These are phyloP conservation scores for Neria commutata DNA, from an alignment of 2,888 invertebrate species.

Conservation along the genomic window DNA sequence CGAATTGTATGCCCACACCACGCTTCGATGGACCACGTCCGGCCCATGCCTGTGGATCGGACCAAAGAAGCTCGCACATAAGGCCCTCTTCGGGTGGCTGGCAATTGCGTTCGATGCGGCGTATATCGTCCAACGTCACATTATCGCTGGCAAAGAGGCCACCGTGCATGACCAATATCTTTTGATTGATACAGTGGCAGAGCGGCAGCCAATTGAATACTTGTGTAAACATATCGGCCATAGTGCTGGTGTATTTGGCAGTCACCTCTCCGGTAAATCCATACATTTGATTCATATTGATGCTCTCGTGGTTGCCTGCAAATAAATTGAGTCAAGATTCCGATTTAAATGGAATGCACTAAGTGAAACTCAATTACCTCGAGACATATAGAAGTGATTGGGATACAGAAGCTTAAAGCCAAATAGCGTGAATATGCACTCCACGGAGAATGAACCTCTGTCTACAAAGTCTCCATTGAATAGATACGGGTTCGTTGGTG, in stretches of 20 bases:
- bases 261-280: slow-evolving; percentile 99
- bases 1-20: slow-evolving; percentile 98
- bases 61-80: slow-evolving; percentile 99
- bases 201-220: slow-evolving; percentile 98
- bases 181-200: slow-evolving; percentile 90
- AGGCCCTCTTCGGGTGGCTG: slow-evolving; percentile 97
- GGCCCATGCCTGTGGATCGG: slow-evolving; percentile 90
- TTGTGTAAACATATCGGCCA: slow-evolving; percentile 98
- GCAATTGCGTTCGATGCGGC: slow-evolving; percentile 86
- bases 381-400: slow-evolving; percentile 94
- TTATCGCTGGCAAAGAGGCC: slow-evolving; percentile 94
- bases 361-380: slow-evolving; percentile 73
- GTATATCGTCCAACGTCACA: slow-evolving; percentile 91
- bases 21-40: slow-evolving; percentile 94
- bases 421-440: slow-evolving; percentile 97
- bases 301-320: slow-evolving; percentile 96
- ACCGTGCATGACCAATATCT: slow-evolving; percentile 92
- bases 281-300: slow-evolving; percentile 99
- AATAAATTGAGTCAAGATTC: too few species aligned
- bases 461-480: slow-evolving; percentile 99
- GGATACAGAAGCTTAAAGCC: slow-evolving; percentile 96
- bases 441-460: slow-evolving; percentile 98
- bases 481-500: slow-evolving; percentile 91
- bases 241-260: slow-evolving; percentile 90
- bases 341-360: slow-evolving; percentile 25